Base-by-base conservation (phyloP, 2,113 vertebrate genomes). In the Bufo gargarizans region DNA sequence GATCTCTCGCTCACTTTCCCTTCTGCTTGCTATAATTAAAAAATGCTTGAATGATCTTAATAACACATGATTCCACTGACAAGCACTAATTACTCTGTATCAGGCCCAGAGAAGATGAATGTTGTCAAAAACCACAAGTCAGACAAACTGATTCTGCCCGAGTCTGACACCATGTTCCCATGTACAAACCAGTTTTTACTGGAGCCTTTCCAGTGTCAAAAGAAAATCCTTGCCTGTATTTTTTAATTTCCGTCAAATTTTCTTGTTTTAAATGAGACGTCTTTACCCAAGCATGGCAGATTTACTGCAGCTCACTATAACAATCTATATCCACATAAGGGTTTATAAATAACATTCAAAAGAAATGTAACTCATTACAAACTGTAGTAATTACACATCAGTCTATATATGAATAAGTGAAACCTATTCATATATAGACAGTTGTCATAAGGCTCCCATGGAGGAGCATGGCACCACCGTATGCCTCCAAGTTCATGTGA, bases 111-210 rank as follows among this genome's bases (percentile, higher is more conserved):
- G 94, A 94, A 95, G 95, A 96, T 95, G 95, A 95, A 96, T 95
- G 94, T 94, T 94, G 95, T 96, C 95, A 95, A 96, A 96, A 97
- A 97, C 96, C 96, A 94, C 96, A 96, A 96, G 96, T 96, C 96
- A 96, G 96, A 96, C 96, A 92, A 95, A 94, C 95, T 95, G 94
- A 96, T 96, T 96, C 95, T 95, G 93, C 95, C 92, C 91, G 91
- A 94, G 95, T 96, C 95, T 95, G 96, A 97, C 96, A 97, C 94
- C 94, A 90, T 97, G 96, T 97, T 96, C 96, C 96, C 96, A 93
- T 96, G 96, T 97, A 96, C 95, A 93, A 95, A 97, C 96, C 96
- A 97, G 96, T 97, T 97, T 97, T 96, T 95, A 94, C 96, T 97
- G 96, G 96, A 96, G 91, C 85, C 89, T 90, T 92, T 96, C 96